phyloP scores from a whole-genome alignment of 1,140 invertebrate species.

The Elysia chlorotica region DNA sequence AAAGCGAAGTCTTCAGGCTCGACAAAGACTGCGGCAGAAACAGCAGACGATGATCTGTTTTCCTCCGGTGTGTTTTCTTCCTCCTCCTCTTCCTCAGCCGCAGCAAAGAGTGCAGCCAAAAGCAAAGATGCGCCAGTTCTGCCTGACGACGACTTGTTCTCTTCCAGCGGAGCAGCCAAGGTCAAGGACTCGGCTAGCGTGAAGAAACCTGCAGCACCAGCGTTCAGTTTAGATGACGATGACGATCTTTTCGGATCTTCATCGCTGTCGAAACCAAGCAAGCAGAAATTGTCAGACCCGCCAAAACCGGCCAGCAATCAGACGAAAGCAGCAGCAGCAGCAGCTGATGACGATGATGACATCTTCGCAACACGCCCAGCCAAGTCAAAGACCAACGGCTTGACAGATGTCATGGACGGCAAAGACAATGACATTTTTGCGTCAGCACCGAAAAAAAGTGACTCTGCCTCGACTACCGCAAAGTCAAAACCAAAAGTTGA shows the following conservation, averaged over 20 bases:
- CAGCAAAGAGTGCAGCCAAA: conserved; percentile 15
- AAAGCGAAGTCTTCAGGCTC: too few species aligned
- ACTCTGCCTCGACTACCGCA: background rate
- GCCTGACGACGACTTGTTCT: background rate
- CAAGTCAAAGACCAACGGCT: background rate
- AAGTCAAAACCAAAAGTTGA: background rate
- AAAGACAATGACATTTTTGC: background rate
- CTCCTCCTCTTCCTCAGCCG: too few species aligned
- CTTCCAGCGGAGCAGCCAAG: background rate
- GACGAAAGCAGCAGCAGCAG: background rate
- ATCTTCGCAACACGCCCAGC: background rate
- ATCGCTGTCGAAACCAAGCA: background rate
- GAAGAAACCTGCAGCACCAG: background rate
- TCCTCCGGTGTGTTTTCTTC: too few species aligned
- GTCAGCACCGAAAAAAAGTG: background rate
- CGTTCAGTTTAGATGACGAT: too few species aligned
- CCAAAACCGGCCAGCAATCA: background rate
- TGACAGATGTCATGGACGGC: conserved; percentile 2
- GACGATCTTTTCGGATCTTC: conserved; percentile 3
- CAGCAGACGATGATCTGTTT: conserved; percentile 5
- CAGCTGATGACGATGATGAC: background rate
- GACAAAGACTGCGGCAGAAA: too few species aligned
- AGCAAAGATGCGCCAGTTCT: background rate
- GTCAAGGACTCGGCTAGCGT: background rate
- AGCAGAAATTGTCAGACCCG: background rate